Percentiles rank a stretch among this genome's conserved stretches.
Evolutionary conservation across 1,140 invertebrate genomes (phyloP).

Genomic region (Heliconius eleuchia): DNA sequence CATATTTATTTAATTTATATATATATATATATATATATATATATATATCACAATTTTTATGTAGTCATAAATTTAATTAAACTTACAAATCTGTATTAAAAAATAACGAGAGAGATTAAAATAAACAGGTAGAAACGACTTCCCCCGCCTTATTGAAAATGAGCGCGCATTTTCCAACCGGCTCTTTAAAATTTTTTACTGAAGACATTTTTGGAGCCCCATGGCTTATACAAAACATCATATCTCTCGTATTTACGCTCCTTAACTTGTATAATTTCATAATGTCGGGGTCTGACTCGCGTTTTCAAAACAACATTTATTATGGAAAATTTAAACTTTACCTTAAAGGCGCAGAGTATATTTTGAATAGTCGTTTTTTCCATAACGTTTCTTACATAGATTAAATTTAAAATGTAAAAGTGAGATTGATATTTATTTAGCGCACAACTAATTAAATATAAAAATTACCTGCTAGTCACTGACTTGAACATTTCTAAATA

Average conservation of each 20-base stretch:
- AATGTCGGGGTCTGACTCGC: conserved; percentile 35
- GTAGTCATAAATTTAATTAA: neutral
- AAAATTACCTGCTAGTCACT: neutral
- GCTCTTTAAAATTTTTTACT: conserved; percentile 57
- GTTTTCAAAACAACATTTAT: conserved; percentile 20
- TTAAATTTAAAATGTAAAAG: neutral
- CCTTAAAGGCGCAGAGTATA: neutral
- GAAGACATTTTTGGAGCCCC: conserved; percentile 63
- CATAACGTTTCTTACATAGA: neutral
- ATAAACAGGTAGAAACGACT: conserved; percentile 40
- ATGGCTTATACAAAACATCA: conserved; percentile 59
- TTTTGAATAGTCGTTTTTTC: neutral
- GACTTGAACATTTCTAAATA: neutral
- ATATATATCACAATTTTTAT: too few relatives aligned
- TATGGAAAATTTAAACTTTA: neutral
- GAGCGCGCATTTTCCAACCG: conserved; percentile 54
- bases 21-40: too few relatives aligned
- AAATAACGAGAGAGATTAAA: conserved; percentile 54
- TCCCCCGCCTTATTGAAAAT: conserved; percentile 55
- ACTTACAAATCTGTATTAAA: conserved; percentile 37
- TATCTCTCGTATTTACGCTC: conserved; percentile 50
- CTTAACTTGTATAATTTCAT: conserved; percentile 52
- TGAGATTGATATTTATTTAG: neutral
- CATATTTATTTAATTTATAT: too few relatives aligned
- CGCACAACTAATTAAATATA: conserved; percentile 2